Evolutionary conservation across 1,140 invertebrate species (phyloP), one percentile per base, ranked within the genome.

Genomic region (Formica exsecta): DNA sequence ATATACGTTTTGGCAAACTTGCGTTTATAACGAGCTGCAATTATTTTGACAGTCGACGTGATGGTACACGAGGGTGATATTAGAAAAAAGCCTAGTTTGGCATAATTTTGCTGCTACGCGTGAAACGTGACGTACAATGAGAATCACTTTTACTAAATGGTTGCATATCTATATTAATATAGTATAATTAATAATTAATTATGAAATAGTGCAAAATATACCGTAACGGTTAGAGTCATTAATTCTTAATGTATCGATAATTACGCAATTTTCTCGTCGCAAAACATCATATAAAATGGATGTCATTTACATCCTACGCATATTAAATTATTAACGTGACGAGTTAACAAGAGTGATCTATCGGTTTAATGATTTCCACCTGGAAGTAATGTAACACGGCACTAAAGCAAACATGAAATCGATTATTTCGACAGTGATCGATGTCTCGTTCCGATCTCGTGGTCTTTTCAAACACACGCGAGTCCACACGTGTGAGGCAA

Each of bases 41-140:
- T 44, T 77, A 77, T 77, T 77, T 65, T 36, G 22, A 2, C 25
- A 66, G 59, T 41, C 25, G 75, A 77, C 59, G 11, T 64, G 41
- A 64, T 44, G 36, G 59, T 9, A 32, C 5, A 32, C 8, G 13
- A 22, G 70, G 16, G n/a, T 29, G 4, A 13, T 7, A 64, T 41
- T 22, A 9, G 5, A 2, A 0, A 44, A 44, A 44, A 41, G 19
- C 3, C 22, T 41, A 22, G 22, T 61, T 25, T 29, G 5, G 9
- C 19, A 2, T 62, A 62, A 62, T 76, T 19, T 51, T 41, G 51
- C 16, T 13, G 8, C 6, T 25, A 22, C 13, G 4, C 13, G 11
- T 62, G 8, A 62, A 76, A 62, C 6, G 7, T 0, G 22, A 62
- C 3, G 57, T 8, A 16, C 5, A 7, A 64, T 7, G 11, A 62